A percentile compares a stretch with the other conserved stretches of the same genome.
Conservation (phyloP, 2,888 invertebrate species). For the Drosophila atripex region DNA sequence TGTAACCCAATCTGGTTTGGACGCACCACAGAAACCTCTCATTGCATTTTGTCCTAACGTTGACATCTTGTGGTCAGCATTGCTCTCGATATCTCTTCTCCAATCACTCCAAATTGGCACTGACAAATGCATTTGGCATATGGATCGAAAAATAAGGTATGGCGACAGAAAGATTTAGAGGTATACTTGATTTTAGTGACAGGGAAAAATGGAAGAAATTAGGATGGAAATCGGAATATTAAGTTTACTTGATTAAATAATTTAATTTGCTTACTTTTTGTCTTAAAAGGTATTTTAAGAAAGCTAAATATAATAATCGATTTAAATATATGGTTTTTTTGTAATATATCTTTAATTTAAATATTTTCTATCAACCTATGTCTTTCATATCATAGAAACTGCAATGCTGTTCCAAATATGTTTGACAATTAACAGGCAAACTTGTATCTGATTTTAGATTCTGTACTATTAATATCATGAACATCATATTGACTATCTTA, state of each 20-base stretch:
- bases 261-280: no score
- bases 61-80: conserved; percentile 67
- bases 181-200: neutral
- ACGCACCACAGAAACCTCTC: conserved; percentile 66
- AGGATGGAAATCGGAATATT: neutral
- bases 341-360: neutral
- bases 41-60: conserved; percentile 77
- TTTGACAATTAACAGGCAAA: neutral
- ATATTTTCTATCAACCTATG: neutral
- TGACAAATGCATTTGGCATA: conserved; percentile 65
- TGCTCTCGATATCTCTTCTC: conserved; percentile 30
- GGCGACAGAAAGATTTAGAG: neutral
- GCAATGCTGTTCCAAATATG: no score
- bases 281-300: no score
- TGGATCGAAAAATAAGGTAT: conserved; percentile 22
- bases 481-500: neutral
- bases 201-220: neutral
- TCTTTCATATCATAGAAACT: no score
- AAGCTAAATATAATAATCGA: no score
- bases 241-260: neutral
- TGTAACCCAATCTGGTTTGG: conserved; percentile 66
- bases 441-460: neutral
- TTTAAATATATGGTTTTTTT: no score
- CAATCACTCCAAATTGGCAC: conserved; percentile 58
- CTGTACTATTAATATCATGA: neutral